Evolutionary conservation across 2,797 vertebrate genomes (phyloP).

Genomic region (Poeciliopsis paucimaculata): DNA sequence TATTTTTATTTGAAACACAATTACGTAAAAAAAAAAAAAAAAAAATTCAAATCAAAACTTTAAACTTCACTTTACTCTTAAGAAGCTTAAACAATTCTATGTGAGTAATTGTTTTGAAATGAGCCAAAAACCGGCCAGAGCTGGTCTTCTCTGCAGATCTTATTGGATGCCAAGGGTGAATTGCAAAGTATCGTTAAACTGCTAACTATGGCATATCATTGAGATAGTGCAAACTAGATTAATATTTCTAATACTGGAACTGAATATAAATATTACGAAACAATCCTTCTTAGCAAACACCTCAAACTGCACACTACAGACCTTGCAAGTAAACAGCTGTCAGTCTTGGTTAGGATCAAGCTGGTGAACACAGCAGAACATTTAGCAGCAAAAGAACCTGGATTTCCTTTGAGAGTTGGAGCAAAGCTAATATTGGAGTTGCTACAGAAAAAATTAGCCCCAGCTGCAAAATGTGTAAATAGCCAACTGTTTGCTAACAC

Average conservation of each 20-base stretch:
- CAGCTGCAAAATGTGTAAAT: conserved; percentile 19
- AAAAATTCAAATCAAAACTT: background rate
- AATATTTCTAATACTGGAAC: background rate
- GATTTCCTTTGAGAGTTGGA: conserved; percentile 13
- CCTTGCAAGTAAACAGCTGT: conserved; percentile 3
- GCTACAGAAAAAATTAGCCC: conserved; percentile 3
- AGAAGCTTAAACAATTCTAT: background rate
- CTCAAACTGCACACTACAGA: background rate
- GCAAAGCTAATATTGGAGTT: conserved; percentile 1
- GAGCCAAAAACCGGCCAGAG: background rate
- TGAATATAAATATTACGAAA: background rate
- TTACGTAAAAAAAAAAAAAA: background rate
- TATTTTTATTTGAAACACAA: background rate
- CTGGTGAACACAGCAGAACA: conserved; percentile 1
- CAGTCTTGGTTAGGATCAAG: background rate
- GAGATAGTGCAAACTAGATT: background rate
- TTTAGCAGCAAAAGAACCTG: conserved; percentile 1
- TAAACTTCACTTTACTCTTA: background rate
- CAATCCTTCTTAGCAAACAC: background rate
- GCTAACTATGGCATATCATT: background rate
- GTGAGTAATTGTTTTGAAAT: background rate
- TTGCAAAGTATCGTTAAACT: background rate
- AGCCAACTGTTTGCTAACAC: conserved; percentile 22
- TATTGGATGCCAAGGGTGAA: background rate
- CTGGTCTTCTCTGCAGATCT: background rate